These are phyloP conservation scores for Sebastes hubbsi DNA, from an alignment of 2,797 vertebrate genomes.

Conservation along the genomic window DNA sequence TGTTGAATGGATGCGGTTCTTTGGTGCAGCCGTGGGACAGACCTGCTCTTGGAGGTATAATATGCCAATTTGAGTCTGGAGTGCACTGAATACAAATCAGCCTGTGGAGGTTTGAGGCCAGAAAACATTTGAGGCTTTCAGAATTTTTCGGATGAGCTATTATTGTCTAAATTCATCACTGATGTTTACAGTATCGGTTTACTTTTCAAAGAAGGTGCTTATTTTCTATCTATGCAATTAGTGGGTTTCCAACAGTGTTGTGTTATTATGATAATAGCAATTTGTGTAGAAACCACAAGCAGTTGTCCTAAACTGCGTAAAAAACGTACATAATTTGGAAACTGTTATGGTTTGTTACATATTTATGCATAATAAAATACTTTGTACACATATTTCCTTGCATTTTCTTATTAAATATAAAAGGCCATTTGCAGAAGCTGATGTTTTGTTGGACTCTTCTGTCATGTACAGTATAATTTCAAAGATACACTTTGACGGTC, in stretches of 20 bases:
- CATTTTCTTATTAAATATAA: neutral
- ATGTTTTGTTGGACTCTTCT: neutral
- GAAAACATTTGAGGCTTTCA: conserved; percentile 16
- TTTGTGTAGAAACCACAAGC: conserved; percentile 51
- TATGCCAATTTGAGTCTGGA: conserved; percentile 30
- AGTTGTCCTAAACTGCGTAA: conserved; percentile 50
- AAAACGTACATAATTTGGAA: conserved; percentile 65
- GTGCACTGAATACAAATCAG: conserved; percentile 56
- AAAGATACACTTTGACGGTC: neutral
- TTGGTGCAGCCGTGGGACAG: neutral
- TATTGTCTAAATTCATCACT: conserved; percentile 18
- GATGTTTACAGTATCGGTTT: conserved; percentile 65
- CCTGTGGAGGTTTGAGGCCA: conserved; percentile 11
- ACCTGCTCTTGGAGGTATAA: conserved; percentile 16
- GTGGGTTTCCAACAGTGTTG: conserved; percentile 62
- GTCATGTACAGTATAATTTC: neutral
- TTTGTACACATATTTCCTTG: conserved; percentile 62
- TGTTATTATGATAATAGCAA: conserved; percentile 53
- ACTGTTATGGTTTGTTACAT: conserved; percentile 67
- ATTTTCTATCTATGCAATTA: conserved; percentile 82
- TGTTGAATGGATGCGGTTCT: conserved; percentile 19
- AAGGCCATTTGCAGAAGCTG: neutral
- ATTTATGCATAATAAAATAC: conserved; percentile 76
- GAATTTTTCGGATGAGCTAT: conserved; percentile 18
- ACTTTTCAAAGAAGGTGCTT: conserved; percentile 71